These are phyloP conservation scores for Dolichoris vasculosae DNA, from an alignment of 1,140 invertebrate genomes.

Conservation along the genomic window DNA sequence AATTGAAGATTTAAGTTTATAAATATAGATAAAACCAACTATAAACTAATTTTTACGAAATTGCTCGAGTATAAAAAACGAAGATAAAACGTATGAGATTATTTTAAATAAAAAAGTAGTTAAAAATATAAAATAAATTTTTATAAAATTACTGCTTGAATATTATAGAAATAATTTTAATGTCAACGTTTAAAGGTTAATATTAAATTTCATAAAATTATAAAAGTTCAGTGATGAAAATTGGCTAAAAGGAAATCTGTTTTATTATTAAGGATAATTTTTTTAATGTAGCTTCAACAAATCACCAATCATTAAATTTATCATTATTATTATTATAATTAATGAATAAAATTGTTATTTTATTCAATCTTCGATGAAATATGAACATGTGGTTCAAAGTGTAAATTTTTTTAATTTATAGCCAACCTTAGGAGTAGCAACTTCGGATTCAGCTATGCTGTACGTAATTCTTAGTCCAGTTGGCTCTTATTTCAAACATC, in stretches of 20 bases:
- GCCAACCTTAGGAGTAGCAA: constrained; percentile 92
- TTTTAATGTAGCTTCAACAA: too few species aligned
- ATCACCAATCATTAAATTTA: too few species aligned
- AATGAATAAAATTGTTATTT: not conserved
- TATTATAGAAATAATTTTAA: not conserved
- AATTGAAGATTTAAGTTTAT: constrained; percentile 24
- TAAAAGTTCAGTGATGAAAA: not conserved
- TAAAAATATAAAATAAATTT: not conserved
- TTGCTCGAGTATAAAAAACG: not conserved
- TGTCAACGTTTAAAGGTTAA: not conserved
- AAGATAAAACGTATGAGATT: constrained; percentile 22
- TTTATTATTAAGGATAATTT: not conserved
- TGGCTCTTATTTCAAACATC: constrained; percentile 89
- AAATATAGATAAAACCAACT: constrained; percentile 14
- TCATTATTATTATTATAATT: not conserved
- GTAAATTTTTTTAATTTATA: constrained; percentile 66
- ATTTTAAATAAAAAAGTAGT: not conserved
- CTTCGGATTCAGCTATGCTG: constrained; percentile 88
- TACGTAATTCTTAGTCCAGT: constrained; percentile 95
- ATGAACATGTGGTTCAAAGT: not conserved
- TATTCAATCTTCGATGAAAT: not conserved
- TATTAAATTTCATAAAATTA: not conserved
- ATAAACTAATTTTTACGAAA: constrained; percentile 27
- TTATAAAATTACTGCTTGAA: not conserved
- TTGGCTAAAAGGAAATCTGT: not conserved